phyloP scores from a whole-genome alignment of 2,888 invertebrate species.

The Pandemis corylana region DNA sequence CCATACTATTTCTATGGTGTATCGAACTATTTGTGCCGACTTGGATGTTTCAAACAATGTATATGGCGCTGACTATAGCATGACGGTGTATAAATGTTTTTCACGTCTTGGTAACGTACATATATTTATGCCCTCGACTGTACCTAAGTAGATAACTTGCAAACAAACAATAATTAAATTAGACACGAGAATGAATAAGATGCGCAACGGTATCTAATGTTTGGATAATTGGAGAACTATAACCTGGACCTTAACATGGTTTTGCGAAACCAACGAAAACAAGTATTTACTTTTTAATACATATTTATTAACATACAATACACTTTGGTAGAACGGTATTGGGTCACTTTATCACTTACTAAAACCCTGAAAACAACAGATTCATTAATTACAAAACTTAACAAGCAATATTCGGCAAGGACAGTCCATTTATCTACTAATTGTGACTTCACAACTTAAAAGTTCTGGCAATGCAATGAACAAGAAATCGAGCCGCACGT shows the following conservation, averaged over 20 bases:
- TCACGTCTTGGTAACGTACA: too few species aligned
- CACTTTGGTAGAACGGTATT: conserved; percentile 50
- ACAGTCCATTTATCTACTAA: neutral
- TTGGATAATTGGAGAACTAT: too few species aligned
- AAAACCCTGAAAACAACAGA: conserved; percentile 2
- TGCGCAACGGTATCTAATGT: too few species aligned
- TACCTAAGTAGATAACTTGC: too few species aligned
- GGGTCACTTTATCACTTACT: conserved; percentile 23
- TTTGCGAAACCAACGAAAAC: neutral
- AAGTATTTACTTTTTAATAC: conserved; percentile 39
- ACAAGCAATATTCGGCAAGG: conserved; percentile 11
- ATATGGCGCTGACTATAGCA: too few species aligned
- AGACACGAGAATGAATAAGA: too few species aligned
- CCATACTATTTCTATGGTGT: too few species aligned
- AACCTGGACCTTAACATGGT: neutral
- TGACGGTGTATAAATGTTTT: too few species aligned
- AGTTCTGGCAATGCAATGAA: neutral
- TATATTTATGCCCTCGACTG: too few species aligned
- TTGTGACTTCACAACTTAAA: neutral
- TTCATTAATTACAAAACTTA: neutral
- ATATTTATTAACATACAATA: conserved; percentile 51
- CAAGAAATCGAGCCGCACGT: neutral
- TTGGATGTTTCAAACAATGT: too few species aligned
- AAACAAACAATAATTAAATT: too few species aligned
- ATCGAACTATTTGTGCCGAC: too few species aligned